phyloP scores from a whole-genome alignment of 2,113 vertebrate genomes.

The Halcyon malimbica region DNA sequence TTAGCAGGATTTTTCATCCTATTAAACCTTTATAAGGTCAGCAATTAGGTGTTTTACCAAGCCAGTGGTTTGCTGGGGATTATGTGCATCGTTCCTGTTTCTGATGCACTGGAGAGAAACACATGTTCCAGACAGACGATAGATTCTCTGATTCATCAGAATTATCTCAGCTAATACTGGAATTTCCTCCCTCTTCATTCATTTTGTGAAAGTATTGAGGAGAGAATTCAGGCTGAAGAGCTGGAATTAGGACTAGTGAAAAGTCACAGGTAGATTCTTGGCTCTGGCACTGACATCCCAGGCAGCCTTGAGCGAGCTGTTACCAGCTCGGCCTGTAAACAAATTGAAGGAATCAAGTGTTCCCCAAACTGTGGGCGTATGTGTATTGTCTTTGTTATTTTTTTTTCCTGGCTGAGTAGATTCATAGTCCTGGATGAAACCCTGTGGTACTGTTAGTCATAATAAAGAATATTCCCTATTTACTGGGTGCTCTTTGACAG shows the following conservation, averaged over 20 bases:
- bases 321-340: not conserved
- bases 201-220: not conserved
- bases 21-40: conserved; percentile 22
- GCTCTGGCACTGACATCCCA: not conserved
- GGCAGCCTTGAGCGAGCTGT: not conserved
- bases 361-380: not conserved
- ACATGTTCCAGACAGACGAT: not conserved
- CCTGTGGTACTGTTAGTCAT: not conserved
- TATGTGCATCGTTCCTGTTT: not conserved
- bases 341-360: not conserved
- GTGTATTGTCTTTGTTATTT: not conserved
- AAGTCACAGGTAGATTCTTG: not conserved
- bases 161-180: not conserved
- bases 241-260: not conserved
- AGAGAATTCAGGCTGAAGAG: not conserved
- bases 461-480: conserved; percentile 29
- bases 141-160: not conserved
- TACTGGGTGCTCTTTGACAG: not conserved
- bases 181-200: not conserved
- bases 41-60: conserved; percentile 41
- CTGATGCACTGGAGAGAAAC: not conserved
- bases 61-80: not conserved
- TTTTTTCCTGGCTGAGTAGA: not conserved
- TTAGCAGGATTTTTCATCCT: not conserved
- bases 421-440: not conserved